Conservation (phyloP, 2,888 invertebrate genomes). For the Tenthredo scrophulariae region DNA sequence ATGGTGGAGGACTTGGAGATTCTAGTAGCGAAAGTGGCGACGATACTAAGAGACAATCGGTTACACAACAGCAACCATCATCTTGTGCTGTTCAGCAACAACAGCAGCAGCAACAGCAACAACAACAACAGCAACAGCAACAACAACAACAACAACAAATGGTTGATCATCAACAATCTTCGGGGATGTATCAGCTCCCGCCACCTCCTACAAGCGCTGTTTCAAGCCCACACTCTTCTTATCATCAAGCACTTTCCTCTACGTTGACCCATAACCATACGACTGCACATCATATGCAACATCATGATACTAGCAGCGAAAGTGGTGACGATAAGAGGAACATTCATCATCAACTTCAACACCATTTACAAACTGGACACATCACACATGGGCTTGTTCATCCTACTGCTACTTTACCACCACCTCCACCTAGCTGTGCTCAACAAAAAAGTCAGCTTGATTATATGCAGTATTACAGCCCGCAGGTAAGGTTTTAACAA, state of each 20-base stretch:
- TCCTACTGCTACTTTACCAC: slow-evolving; percentile 74
- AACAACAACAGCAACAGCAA: slow-evolving; percentile 67
- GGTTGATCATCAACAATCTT: slow-evolving; percentile 64
- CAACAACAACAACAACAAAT: slow-evolving; percentile 67
- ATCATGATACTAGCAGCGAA: slow-evolving; percentile 69
- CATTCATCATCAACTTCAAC: slow-evolving; percentile 75
- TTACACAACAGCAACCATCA: slow-evolving; percentile 60
- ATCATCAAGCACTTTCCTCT: slow-evolving; percentile 72
- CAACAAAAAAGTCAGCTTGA: slow-evolving; percentile 76
- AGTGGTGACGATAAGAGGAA: slow-evolving; percentile 76
- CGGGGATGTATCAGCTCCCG: slow-evolving; percentile 74
- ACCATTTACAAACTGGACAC: slow-evolving; percentile 72
- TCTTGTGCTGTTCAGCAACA: slow-evolving; percentile 54
- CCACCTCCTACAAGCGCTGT: slow-evolving; percentile 69
- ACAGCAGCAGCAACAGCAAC: slow-evolving; percentile 64
- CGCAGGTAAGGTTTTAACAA: slow-evolving; percentile 69
- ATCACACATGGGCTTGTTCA: slow-evolving; percentile 73
- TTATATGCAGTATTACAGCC: slow-evolving; percentile 76
- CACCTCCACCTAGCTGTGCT: slow-evolving; percentile 74
- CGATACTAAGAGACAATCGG: slow-evolving; percentile 71
- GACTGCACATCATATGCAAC: slow-evolving; percentile 72
- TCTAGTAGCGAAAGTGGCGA: slow-evolving; percentile 77
- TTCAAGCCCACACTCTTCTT: slow-evolving; percentile 75
- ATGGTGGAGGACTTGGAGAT: slow-evolving; percentile 71
- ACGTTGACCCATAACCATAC: slow-evolving; percentile 72